Conservation (phyloP, 2,888 invertebrate species). For the Brachyopa scutellaris region DNA sequence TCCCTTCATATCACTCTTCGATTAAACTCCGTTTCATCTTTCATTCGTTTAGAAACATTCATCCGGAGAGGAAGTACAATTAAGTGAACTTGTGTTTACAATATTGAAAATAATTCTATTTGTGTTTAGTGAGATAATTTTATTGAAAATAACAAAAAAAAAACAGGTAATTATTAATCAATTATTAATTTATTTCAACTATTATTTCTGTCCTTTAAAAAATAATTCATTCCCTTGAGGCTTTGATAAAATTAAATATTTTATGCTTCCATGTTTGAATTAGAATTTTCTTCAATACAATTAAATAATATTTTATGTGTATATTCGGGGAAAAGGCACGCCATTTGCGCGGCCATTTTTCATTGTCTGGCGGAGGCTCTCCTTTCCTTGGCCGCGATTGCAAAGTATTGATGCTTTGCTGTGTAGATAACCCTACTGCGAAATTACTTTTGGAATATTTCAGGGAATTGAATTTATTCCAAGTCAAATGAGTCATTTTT, state of each 20-base stretch:
- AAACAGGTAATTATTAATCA: conserved; percentile 50
- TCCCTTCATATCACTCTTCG: conserved; percentile 63
- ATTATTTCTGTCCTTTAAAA: not conserved
- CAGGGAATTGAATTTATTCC: too few species aligned
- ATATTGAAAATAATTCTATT: conserved; percentile 36
- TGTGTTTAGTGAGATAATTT: conserved; percentile 47
- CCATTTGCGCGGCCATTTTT: conserved; percentile 71
- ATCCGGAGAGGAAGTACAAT: conserved; percentile 36
- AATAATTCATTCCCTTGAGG: not conserved
- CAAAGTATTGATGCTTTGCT: not conserved
- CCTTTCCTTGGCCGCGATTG: conserved; percentile 43
- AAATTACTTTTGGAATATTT: not conserved
- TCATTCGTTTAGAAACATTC: conserved; percentile 64
- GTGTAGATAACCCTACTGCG: conserved; percentile 21
- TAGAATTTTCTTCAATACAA: conserved; percentile 26
- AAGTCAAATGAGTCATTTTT: too few species aligned
- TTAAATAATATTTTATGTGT: conserved; percentile 35
- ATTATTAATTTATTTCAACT: not conserved
- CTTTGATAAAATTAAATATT: not conserved
- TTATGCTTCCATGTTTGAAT: not conserved
- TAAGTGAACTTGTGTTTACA: conserved; percentile 52
- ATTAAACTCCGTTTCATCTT: conserved; percentile 63
- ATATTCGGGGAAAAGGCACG: conserved; percentile 58
- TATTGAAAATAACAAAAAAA: conserved; percentile 28
- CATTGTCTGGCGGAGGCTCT: conserved; percentile 66